Percentiles rank a stretch among this genome's conserved stretches.
These are phyloP conservation scores for Metopia argyrocephala DNA, from an alignment of 2,888 invertebrate species.

Conservation along the genomic window DNA sequence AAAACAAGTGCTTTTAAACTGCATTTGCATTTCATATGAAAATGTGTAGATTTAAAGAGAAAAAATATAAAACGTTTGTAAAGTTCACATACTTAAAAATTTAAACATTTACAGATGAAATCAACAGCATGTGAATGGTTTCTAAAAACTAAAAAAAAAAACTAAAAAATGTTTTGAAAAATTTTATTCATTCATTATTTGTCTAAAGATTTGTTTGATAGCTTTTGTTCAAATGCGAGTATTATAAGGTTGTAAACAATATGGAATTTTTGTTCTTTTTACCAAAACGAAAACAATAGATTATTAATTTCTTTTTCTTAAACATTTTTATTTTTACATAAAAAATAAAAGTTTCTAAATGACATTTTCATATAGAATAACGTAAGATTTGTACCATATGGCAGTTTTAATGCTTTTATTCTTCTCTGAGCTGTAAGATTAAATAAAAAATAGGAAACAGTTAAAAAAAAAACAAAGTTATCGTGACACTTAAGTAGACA, in stretches of 20 bases:
- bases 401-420: slow-evolving; percentile 17
- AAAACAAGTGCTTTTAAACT: slow-evolving; percentile 57
- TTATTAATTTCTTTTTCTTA: slow-evolving; percentile 21
- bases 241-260: too few species aligned
- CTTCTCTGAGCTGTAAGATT: not conserved
- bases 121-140: slow-evolving; percentile 3
- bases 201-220: slow-evolving; percentile 1
- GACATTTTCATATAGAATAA: slow-evolving; percentile 17
- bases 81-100: slow-evolving; percentile 49
- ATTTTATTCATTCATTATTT: slow-evolving; percentile 11
- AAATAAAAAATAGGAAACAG: not conserved
- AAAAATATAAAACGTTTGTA: not conserved
- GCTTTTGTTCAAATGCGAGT: too few species aligned
- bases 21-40: slow-evolving; percentile 55
- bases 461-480: slow-evolving; percentile 11
- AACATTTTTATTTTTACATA: too few species aligned
- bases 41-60: not conserved
- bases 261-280: slow-evolving; percentile 8
- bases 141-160: not conserved
- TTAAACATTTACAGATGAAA: slow-evolving; percentile 11
- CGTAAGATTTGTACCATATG: slow-evolving; percentile 7
- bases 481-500: slow-evolving; percentile 23
- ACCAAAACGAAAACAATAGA: slow-evolving; percentile 30
- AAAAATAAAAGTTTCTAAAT: not conserved
- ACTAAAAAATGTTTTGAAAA: not conserved